Conservation (phyloP, 2,888 invertebrate genomes). For the Dysmachus trigonus region DNA sequence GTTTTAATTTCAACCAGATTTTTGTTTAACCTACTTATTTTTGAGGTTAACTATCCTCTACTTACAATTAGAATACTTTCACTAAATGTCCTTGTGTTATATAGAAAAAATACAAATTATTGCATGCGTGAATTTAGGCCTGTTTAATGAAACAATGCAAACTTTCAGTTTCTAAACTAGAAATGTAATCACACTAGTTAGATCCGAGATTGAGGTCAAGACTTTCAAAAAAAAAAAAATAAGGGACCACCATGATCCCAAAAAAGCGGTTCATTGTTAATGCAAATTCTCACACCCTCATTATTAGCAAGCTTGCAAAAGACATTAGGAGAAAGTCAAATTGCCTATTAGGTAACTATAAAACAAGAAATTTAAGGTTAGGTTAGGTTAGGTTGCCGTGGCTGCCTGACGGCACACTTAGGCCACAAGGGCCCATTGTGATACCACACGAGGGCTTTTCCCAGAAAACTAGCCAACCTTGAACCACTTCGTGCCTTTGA, state of each 20-base stretch:
- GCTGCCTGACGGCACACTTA: no score
- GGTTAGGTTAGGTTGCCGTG: no score
- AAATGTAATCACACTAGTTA: background rate
- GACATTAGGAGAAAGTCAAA: background rate
- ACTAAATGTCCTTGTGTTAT: no score
- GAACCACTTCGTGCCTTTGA: no score
- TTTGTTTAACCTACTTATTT: no score
- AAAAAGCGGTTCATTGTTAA: background rate
- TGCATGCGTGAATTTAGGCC: background rate
- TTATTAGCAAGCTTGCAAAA: background rate
- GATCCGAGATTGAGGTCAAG: background rate
- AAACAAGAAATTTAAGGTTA: background rate
- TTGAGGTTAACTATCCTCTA: no score
- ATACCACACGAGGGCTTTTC: no score
- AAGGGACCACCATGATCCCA: background rate
- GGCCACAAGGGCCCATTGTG: no score
- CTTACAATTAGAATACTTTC: no score
- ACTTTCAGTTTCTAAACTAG: background rate
- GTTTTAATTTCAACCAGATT: no score
- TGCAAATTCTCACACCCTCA: background rate
- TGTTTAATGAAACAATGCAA: background rate
- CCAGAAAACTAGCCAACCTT: no score
- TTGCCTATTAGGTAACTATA: background rate
- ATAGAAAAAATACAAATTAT: no score
- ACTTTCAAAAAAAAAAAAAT: background rate